A percentile compares a stretch with the other conserved stretches of the same genome.
Evolutionary conservation across 2,888 invertebrate genomes (phyloP).

Genomic region (Entomobrya multifasciata): DNA sequence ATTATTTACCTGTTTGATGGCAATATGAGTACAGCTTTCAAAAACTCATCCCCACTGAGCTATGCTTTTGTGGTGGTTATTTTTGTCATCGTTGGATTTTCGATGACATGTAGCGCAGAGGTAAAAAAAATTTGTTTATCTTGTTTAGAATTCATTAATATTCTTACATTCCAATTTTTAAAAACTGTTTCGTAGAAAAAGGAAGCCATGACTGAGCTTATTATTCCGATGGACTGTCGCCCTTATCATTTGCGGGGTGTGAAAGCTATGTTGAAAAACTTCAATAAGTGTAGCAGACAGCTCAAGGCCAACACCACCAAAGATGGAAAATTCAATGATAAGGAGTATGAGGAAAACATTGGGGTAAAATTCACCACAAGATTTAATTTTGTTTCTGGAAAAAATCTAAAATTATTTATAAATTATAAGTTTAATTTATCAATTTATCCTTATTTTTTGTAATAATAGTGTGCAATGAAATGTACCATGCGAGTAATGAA

Average conservation of each 20-base stretch:
- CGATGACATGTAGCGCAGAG: too few relatives aligned
- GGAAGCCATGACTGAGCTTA: not conserved
- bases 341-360: slow-evolving; percentile 60
- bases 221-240: slow-evolving; percentile 47
- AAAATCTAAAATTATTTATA: too few relatives aligned
- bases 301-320: slow-evolving; percentile 47
- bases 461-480: slow-evolving; percentile 60
- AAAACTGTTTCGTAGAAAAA: not conserved
- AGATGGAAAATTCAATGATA: not conserved
- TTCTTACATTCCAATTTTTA: too few relatives aligned
- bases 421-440: not conserved
- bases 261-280: slow-evolving; percentile 47
- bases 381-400: not conserved
- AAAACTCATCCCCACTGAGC: too few relatives aligned
- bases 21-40: too few relatives aligned
- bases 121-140: slow-evolving; percentile 3
- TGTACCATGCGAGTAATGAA: slow-evolving; percentile 55
- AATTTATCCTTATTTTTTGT: not conserved
- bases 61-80: too few relatives aligned
- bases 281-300: slow-evolving; percentile 60
- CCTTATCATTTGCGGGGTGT: slow-evolving; percentile 53
- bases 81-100: too few relatives aligned
- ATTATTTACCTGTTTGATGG: too few relatives aligned
- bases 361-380: slow-evolving; percentile 36
- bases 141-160: too few relatives aligned